Percentiles rank a stretch among this genome's conserved stretches.
These are phyloP conservation scores for Spizaetus ornatus DNA, from an alignment of 2,113 vertebrate genomes.

Conservation along the genomic window DNA sequence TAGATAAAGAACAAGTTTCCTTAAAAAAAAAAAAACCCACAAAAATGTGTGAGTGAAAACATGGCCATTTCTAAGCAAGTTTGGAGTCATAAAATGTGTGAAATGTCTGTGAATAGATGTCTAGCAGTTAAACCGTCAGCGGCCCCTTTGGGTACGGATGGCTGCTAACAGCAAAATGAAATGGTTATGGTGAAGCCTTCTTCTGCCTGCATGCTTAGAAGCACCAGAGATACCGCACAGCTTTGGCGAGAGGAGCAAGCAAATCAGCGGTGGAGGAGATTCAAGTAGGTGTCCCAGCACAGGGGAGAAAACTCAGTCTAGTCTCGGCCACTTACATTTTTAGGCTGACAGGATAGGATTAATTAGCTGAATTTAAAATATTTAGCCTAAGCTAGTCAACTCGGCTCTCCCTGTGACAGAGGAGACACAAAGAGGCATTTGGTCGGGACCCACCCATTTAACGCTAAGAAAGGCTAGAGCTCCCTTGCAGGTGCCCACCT, in stretches of 20 bases:
- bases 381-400: neutral
- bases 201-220: neutral
- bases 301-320: neutral
- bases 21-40: neutral
- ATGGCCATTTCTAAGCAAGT: neutral
- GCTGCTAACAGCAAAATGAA: neutral
- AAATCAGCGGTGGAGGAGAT: neutral
- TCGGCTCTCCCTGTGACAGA: neutral
- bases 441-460: neutral
- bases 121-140: neutral
- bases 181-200: neutral
- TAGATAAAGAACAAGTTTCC: neutral
- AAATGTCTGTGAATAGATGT: neutral
- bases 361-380: neutral
- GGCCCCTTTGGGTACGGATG: no score
- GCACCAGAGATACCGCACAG: neutral
- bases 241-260: neutral
- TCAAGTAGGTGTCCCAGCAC: neutral
- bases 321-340: neutral
- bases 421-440: neutral
- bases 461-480: neutral
- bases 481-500: neutral
- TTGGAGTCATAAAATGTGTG: neutral
- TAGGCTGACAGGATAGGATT: neutral
- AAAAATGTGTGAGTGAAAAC: neutral